Conservation (phyloP, 1,140 invertebrate genomes). For the Heliconius melpomene region DNA sequence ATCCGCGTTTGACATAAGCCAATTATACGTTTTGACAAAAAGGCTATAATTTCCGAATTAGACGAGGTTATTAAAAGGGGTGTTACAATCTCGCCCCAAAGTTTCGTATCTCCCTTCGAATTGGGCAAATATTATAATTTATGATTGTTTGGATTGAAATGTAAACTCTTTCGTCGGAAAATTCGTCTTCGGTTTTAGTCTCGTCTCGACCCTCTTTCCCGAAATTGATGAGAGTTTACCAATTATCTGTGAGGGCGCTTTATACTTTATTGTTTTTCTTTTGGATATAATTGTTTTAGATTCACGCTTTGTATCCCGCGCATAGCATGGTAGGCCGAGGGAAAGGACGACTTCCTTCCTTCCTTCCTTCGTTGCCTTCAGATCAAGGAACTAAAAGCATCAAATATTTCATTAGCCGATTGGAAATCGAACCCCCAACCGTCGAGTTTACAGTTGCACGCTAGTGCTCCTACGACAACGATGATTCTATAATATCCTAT, state of each 20-base stretch:
- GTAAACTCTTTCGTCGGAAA: slow-evolving; percentile 27
- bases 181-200: slow-evolving; percentile 19
- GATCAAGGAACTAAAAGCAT: too few relatives aligned
- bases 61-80: slow-evolving; percentile 25
- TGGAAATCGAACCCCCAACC: too few relatives aligned
- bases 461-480: too few relatives aligned
- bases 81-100: slow-evolving; percentile 17
- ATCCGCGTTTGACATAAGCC: slow-evolving; percentile 23
- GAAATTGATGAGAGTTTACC: slow-evolving; percentile 22
- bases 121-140: slow-evolving; percentile 29
- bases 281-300: too few relatives aligned
- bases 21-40: slow-evolving; percentile 25
- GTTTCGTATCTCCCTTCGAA: slow-evolving; percentile 22
- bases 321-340: too few relatives aligned
- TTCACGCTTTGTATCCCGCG: too few relatives aligned
- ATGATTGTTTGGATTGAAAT: slow-evolving; percentile 32
- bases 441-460: too few relatives aligned
- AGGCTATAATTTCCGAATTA: slow-evolving; percentile 20
- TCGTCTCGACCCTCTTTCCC: slow-evolving; percentile 11
- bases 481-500: too few relatives aligned
- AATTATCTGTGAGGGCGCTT: background rate
- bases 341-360: too few relatives aligned
- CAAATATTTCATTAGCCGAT: too few relatives aligned
- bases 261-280: background rate
- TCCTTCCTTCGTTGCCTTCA: too few relatives aligned